phyloP scores from a whole-genome alignment of 2,888 invertebrate genomes.

The Euzophera pinguis region DNA sequence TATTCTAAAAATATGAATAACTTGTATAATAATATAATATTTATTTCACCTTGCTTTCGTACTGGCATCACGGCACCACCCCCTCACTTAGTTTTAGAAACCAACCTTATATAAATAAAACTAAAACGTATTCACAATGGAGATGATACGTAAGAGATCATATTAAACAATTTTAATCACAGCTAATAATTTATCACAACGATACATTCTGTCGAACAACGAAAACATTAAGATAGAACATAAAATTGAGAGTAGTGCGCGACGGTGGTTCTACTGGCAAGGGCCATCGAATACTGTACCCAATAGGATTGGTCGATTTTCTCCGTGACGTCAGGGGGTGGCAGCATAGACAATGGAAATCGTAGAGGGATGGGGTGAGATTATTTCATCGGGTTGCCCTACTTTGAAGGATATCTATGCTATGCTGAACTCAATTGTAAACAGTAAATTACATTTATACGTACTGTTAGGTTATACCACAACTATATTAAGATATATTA shows the following conservation, averaged over 20 bases:
- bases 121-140: slow-evolving; percentile 54
- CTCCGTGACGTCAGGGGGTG: slow-evolving; percentile 81
- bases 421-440: neutral
- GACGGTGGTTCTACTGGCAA: slow-evolving; percentile 58
- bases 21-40: neutral
- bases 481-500: too few relatives aligned
- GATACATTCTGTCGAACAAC: slow-evolving; percentile 59
- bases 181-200: slow-evolving; percentile 52
- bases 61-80: slow-evolving; percentile 84
- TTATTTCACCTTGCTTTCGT: slow-evolving; percentile 85
- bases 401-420: neutral
- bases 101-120: slow-evolving; percentile 60
- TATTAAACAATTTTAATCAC: slow-evolving; percentile 65
- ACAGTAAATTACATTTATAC: too few relatives aligned
- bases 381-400: slow-evolving; percentile 29
- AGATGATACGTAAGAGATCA: slow-evolving; percentile 43
- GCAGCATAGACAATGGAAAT: slow-evolving; percentile 69
- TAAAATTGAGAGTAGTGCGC: slow-evolving; percentile 53
- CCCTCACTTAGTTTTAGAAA: slow-evolving; percentile 67
- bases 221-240: slow-evolving; percentile 72
- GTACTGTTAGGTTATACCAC: too few relatives aligned
- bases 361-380: slow-evolving; percentile 49
- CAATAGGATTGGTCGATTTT: slow-evolving; percentile 82
- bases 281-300: slow-evolving; percentile 72
- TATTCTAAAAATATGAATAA: slow-evolving; percentile 7